phyloP scores from a whole-genome alignment of 2,113 vertebrate species.

The Odocoileus virginianus region DNA sequence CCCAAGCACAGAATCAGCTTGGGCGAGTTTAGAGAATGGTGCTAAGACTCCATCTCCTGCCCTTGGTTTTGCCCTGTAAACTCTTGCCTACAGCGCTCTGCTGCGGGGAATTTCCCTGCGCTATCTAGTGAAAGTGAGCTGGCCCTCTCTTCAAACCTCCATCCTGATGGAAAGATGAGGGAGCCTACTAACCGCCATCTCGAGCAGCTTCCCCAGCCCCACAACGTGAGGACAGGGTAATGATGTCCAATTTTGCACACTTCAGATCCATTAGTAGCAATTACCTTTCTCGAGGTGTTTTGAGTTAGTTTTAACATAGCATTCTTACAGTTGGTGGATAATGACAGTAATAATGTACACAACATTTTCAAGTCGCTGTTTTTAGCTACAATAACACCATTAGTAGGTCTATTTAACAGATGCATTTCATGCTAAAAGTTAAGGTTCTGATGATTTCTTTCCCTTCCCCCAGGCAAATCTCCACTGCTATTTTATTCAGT shows the following conservation, averaged over 20 bases:
- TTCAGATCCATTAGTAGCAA: conserved; percentile 95
- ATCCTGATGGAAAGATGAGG: conserved; percentile 85
- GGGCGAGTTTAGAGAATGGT: neutral
- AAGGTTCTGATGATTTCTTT: conserved; percentile 72
- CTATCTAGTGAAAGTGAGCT: conserved; percentile 75
- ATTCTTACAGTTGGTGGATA: conserved; percentile 91
- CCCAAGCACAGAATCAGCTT: neutral
- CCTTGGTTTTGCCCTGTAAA: conserved; percentile 57
- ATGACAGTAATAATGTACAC: conserved; percentile 89
- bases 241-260: conserved; percentile 92
- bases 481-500: conserved; percentile 44
- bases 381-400: conserved; percentile 86
- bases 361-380: conserved; percentile 86
- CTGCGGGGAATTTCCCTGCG: conserved; percentile 79
- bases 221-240: conserved; percentile 91
- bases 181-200: conserved; percentile 79
- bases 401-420: conserved; percentile 84
- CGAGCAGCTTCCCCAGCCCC: conserved; percentile 80
- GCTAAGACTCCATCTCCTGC: conserved; percentile 55
- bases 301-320: conserved; percentile 89
- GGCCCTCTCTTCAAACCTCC: conserved; percentile 86
- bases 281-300: conserved; percentile 93
- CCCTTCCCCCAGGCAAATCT: neutral
- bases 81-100: conserved; percentile 53
- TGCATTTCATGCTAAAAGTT: conserved; percentile 81